Evolutionary conservation across 2,113 vertebrate genomes (phyloP), one percentile per base, ranked within the genome.

Genomic region (Numida meleagris): DNA sequence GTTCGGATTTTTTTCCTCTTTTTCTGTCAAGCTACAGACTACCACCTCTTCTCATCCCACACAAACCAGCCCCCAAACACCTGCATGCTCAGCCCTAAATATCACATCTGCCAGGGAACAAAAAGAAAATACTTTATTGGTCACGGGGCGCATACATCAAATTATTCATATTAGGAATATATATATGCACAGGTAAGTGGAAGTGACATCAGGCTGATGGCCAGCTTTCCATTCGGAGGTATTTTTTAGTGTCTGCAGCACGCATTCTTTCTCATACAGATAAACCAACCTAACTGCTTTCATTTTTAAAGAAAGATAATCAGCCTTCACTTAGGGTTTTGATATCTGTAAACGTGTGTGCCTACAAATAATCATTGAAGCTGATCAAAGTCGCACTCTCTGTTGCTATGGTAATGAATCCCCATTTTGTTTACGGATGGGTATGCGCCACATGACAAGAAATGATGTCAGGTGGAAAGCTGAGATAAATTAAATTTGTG

Each of bases 301-400:
- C 90, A 53, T 94, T 94, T 43, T 42, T 51, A 94, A 86, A 82
- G 93, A 92, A 95, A 93, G 36, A 80, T 95, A 97, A 97, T 96
- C 96, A 96, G 91, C 91, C 90, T 89, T 96, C 89, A 94, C 90
- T 96, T 94, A 93, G 89, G 96, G 93, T 96, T 91, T 96, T 97
- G 96, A 84, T 97, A 96, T 97, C 97, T 98, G 94, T 96, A 88
- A 97, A 97, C 3, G 55, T 95, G 88, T 97, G 84, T 97, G 97
- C 96, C 97, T 97, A 96, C 97, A 97, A 97, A 97, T 98, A 97
- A 98, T 97, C 97, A 96, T 96, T 97, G 97, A 93, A 97, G 97
- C 97, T 97, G 97, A 98, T 98, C 97, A 97, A 96, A 98, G 97
- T 97, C 97, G 96, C 96, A 95, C 94, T 95, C 61, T 86, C 97